Percentiles rank a stretch among this genome's conserved stretches.
phyloP scores from a whole-genome alignment of 2,113 vertebrate species.

The Abramis brama region DNA sequence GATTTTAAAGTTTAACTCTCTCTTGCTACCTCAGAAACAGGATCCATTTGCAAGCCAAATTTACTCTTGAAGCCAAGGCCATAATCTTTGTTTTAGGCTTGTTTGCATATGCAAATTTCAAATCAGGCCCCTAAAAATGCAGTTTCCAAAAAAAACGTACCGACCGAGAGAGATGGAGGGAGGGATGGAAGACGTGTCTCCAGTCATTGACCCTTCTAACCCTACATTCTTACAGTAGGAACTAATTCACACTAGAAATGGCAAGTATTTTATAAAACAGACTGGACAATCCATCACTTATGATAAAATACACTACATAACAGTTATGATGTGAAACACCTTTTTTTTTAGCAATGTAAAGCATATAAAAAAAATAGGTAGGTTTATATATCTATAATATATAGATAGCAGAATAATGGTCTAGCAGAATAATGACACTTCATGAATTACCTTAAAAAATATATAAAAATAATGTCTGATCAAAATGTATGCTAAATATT shows the following conservation, averaged over 20 bases:
- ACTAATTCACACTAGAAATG: not conserved
- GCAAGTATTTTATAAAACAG: not conserved
- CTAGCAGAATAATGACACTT: not conserved
- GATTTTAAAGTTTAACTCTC: constrained; percentile 58
- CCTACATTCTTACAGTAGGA: not conserved
- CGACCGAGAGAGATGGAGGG: not conserved
- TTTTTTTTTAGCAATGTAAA: not conserved
- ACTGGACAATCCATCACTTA: not conserved
- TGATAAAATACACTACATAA: not conserved
- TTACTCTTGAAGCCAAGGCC: constrained; percentile 65
- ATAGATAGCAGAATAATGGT: too few relatives aligned
- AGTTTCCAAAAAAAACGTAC: not conserved
- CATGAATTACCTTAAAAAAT: not conserved
- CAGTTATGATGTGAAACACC: not conserved
- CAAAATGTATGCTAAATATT: not conserved
- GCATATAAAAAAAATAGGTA: not conserved
- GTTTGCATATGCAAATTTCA: constrained; percentile 48
- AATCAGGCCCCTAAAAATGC: constrained; percentile 22
- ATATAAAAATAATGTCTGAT: not conserved
- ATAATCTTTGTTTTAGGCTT: constrained; percentile 56
- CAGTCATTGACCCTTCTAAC: not conserved
- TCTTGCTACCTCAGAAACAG: constrained; percentile 55
- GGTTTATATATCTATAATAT: not conserved
- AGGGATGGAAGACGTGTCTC: not conserved
- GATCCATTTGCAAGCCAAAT: constrained; percentile 51